phyloP scores from a whole-genome alignment of 2,888 invertebrate species.

The Leptinotarsa tumamoca region DNA sequence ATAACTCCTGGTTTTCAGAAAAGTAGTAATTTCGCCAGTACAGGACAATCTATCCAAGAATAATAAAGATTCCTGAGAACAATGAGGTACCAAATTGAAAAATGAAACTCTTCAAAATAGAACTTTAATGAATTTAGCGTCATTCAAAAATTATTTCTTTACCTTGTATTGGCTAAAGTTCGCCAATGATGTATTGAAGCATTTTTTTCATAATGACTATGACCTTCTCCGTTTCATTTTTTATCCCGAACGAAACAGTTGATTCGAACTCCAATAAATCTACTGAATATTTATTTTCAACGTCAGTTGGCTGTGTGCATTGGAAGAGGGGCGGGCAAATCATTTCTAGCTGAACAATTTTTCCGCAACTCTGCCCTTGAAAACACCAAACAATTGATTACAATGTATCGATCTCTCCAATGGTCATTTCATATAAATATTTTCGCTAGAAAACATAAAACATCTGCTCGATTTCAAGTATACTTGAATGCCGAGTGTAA shows the following conservation, averaged over 20 bases:
- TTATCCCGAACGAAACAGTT: conserved; percentile 10
- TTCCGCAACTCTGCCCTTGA: conserved; percentile 50
- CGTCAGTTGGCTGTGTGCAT: conserved; percentile 27
- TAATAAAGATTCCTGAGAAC: no score
- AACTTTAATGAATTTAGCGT: no score
- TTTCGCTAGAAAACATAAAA: conserved; percentile 37
- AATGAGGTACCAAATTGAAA: no score
- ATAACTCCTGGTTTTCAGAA: no score
- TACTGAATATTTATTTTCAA: conserved; percentile 27
- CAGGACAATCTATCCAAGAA: no score
- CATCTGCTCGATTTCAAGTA: conserved; percentile 40
- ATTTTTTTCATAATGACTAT: not conserved
- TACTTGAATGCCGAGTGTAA: conserved; percentile 13
- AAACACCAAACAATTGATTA: conserved; percentile 51
- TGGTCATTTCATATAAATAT: conserved; percentile 45
- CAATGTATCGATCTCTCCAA: conserved; percentile 44
- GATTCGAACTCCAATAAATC: conserved; percentile 32
- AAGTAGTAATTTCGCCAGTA: no score
- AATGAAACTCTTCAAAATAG: no score
- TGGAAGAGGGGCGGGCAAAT: conserved; percentile 44
- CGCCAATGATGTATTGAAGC: no score
- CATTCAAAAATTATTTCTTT: no score
- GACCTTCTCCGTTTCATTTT: not conserved
- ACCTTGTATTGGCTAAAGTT: no score
- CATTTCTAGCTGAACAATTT: conserved; percentile 51